Conservation (phyloP, 2,888 invertebrate genomes). For the Noctua janthina region DNA sequence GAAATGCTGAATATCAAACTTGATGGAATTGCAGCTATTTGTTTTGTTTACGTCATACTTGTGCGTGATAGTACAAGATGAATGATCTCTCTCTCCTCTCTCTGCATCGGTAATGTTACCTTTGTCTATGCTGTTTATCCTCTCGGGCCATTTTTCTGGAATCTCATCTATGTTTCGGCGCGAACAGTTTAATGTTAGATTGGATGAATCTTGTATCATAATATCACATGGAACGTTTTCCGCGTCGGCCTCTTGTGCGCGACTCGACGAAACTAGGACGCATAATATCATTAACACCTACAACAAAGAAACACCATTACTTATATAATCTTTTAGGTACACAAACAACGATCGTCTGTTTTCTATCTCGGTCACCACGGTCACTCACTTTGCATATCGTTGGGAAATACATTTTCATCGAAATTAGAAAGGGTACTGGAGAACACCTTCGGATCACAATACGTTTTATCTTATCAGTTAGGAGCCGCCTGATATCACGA, state of each 20-base stretch:
- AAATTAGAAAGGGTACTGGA: slow-evolving; percentile 82
- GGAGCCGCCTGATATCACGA: slow-evolving; percentile 82
- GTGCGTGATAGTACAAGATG: slow-evolving; percentile 57
- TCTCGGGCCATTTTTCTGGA: slow-evolving; percentile 81
- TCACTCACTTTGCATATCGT: slow-evolving; percentile 82
- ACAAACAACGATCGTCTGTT: slow-evolving; percentile 67
- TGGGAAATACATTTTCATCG: slow-evolving; percentile 84
- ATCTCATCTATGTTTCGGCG: slow-evolving; percentile 79
- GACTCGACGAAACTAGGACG: slow-evolving; percentile 80
- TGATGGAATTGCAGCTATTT: slow-evolving; percentile 65
- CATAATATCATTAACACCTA: slow-evolving; percentile 87
- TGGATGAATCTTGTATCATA: slow-evolving; percentile 78
- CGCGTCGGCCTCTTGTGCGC: slow-evolving; percentile 72
- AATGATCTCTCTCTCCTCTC: slow-evolving; percentile 62
- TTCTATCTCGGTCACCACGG: slow-evolving; percentile 65
- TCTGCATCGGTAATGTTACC: slow-evolving; percentile 73
- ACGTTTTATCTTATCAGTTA: slow-evolving; percentile 86
- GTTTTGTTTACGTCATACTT: slow-evolving; percentile 69
- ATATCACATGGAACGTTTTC: slow-evolving; percentile 80
- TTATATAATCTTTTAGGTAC: slow-evolving; percentile 73
- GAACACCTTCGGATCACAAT: slow-evolving; percentile 81
- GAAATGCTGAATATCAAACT: slow-evolving; percentile 55
- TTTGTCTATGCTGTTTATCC: slow-evolving; percentile 80
- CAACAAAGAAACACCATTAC: slow-evolving; percentile 85
- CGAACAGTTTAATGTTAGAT: slow-evolving; percentile 85